A percentile compares a stretch with the other conserved stretches of the same genome.
phyloP scores from a whole-genome alignment of 2,888 invertebrate species.

The Acrocyrtus sp. region DNA sequence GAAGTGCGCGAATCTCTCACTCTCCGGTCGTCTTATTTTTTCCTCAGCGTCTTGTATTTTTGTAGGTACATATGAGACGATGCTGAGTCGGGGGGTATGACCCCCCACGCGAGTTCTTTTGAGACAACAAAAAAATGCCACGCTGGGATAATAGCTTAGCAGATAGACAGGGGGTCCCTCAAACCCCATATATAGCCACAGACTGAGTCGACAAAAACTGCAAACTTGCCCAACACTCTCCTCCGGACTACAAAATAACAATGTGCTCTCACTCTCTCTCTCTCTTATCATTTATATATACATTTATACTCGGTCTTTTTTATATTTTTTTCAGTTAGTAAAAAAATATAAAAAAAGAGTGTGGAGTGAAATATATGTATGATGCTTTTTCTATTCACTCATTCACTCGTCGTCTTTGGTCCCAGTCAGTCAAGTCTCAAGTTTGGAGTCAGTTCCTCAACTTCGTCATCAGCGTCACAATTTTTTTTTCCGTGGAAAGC shows the following conservation, averaged over 20 bases:
- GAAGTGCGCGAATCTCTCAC: slow-evolving; percentile 63
- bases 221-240: slow-evolving; percentile 64
- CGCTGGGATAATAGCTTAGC: slow-evolving; percentile 64
- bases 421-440: slow-evolving; percentile 50
- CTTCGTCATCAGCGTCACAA: slow-evolving; percentile 42
- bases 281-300: slow-evolving; percentile 39
- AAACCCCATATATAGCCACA: slow-evolving; percentile 64
- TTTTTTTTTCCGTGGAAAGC: too few species aligned
- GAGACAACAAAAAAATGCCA: slow-evolving; percentile 64
- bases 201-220: slow-evolving; percentile 64
- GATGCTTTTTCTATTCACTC: slow-evolving; percentile 54
- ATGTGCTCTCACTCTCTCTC: slow-evolving; percentile 36
- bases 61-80: slow-evolving; percentile 39
- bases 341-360: slow-evolving; percentile 38
- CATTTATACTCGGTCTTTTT: slow-evolving; percentile 29
- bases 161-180: slow-evolving; percentile 64
- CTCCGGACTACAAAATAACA: slow-evolving; percentile 43
- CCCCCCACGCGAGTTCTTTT: slow-evolving; percentile 64
- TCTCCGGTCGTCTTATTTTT: too few species aligned
- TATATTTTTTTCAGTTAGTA: slow-evolving; percentile 44
- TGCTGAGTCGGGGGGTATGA: slow-evolving; percentile 57
- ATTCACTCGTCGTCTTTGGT: slow-evolving; percentile 55
- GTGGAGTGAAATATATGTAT: slow-evolving; percentile 44
- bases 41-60: neutral
- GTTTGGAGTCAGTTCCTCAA: slow-evolving; percentile 33